phyloP scores from a whole-genome alignment of 2,888 invertebrate genomes.

The Acanthopleura granulata region DNA sequence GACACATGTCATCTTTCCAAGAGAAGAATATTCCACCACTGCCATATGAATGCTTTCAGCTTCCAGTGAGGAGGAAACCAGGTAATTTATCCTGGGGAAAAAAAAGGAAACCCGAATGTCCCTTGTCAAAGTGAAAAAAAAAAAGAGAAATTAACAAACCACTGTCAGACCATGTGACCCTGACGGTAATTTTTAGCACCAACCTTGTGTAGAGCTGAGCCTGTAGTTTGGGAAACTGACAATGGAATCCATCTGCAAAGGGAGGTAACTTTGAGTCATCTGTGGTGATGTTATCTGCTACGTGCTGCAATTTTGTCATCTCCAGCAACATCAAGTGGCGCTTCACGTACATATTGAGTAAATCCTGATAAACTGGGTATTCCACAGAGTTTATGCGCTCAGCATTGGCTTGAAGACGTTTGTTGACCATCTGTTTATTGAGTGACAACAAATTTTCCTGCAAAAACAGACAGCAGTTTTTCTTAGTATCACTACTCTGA shows the following conservation, averaged over 20 bases:
- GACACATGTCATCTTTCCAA: no score
- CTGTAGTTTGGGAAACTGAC: slow-evolving; percentile 50
- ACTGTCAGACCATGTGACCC: no score
- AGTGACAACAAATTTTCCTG: slow-evolving; percentile 62
- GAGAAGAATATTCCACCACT: no score
- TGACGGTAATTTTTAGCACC: background rate
- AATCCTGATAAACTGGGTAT: slow-evolving; percentile 62
- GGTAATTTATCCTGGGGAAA: no score
- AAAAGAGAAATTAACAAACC: no score
- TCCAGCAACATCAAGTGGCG: slow-evolving; percentile 43
- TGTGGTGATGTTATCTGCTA: background rate
- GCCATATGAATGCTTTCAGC: no score
- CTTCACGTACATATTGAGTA: slow-evolving; percentile 59
- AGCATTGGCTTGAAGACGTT: slow-evolving; percentile 59
- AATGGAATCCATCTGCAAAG: slow-evolving; percentile 23
- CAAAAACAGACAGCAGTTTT: slow-evolving; percentile 16
- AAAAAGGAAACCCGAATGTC: no score
- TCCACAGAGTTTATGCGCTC: slow-evolving; percentile 64
- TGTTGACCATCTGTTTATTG: slow-evolving; percentile 58
- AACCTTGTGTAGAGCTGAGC: slow-evolving; percentile 52
- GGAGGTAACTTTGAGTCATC: slow-evolving; percentile 7
- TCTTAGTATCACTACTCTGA: no score
- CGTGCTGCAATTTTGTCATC: background rate
- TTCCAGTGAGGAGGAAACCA: no score
- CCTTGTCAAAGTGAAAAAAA: no score